Percentiles rank a stretch among this genome's conserved stretches.
These are phyloP conservation scores for Morone chrysops DNA, from an alignment of 2,113 vertebrate genomes.

Conservation along the genomic window DNA sequence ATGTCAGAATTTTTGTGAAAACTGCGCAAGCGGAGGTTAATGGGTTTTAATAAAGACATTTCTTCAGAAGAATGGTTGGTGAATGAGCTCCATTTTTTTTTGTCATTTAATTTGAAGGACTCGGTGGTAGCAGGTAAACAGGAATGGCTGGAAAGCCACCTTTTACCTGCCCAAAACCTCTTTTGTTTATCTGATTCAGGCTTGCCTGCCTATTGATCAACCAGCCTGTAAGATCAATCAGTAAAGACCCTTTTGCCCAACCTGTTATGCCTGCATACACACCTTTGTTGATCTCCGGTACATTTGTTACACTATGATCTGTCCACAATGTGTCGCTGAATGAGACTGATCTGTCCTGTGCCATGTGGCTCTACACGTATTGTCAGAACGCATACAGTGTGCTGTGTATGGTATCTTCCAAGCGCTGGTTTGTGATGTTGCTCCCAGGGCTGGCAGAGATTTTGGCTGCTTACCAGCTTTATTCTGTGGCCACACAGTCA, in stretches of 20 bases:
- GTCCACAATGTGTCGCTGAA: not conserved
- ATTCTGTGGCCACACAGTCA: conserved; percentile 20
- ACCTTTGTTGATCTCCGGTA: not conserved
- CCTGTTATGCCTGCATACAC: not conserved
- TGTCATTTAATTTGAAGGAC: not conserved
- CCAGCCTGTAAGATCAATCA: not conserved
- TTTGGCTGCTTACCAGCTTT: conserved; percentile 29
- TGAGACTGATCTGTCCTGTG: not conserved
- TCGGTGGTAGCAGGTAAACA: not conserved
- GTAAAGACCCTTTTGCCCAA: not conserved
- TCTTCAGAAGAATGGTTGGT: too few relatives aligned
- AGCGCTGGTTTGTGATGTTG: conserved; percentile 23
- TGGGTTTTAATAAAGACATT: too few relatives aligned
- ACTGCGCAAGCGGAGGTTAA: too few relatives aligned
- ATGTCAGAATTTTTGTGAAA: too few relatives aligned
- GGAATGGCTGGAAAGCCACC: not conserved
- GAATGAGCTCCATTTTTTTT: too few relatives aligned
- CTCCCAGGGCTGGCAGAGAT: conserved; percentile 30
- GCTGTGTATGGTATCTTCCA: conserved; percentile 8
- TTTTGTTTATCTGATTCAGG: not conserved
- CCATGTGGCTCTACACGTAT: not conserved
- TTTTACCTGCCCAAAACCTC: not conserved
- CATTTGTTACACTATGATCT: not conserved
- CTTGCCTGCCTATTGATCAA: not conserved
- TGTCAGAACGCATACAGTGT: not conserved